Conservation (phyloP, 92 coral and sea anemone species). For the Ricordea florida region DNA sequence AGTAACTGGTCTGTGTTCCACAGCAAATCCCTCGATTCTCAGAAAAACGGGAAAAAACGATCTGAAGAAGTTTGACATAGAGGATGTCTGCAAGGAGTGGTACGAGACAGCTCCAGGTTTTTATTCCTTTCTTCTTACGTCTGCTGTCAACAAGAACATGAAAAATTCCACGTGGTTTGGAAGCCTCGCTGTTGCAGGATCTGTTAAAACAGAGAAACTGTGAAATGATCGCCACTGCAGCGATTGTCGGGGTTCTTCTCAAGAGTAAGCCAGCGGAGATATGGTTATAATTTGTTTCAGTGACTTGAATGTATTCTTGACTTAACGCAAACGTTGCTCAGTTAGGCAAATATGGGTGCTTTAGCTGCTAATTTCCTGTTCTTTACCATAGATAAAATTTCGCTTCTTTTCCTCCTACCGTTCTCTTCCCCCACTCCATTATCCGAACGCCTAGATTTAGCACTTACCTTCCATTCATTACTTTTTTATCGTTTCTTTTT, state of each 20-base stretch:
- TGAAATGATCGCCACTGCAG: slow-evolving; percentile 54
- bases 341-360: slow-evolving; percentile 34
- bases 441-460: slow-evolving; percentile 21
- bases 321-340: background rate
- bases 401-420: background rate
- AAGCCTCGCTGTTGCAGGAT: slow-evolving; percentile 66
- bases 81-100: slow-evolving; percentile 58
- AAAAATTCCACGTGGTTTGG: slow-evolving; percentile 18
- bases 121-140: slow-evolving; percentile 49
- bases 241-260: slow-evolving; percentile 50
- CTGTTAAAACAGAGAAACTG: slow-evolving; percentile 65
- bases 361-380: background rate
- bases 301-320: background rate
- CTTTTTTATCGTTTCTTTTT: background rate
- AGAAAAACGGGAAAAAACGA: slow-evolving; percentile 31
- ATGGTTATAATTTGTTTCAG: background rate
- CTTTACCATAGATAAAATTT: background rate
- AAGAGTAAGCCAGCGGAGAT: slow-evolving; percentile 56
- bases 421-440: background rate
- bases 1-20: too few relatives aligned
- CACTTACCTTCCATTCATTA: background rate
- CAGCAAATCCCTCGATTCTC: too few relatives aligned
- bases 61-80: slow-evolving; percentile 26
- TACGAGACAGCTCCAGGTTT: slow-evolving; percentile 55
- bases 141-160: slow-evolving; percentile 11